Percentiles rank a stretch among this genome's conserved stretches.
phyloP scores from a whole-genome alignment of 2,888 invertebrate genomes.

The Erynnis tages region DNA sequence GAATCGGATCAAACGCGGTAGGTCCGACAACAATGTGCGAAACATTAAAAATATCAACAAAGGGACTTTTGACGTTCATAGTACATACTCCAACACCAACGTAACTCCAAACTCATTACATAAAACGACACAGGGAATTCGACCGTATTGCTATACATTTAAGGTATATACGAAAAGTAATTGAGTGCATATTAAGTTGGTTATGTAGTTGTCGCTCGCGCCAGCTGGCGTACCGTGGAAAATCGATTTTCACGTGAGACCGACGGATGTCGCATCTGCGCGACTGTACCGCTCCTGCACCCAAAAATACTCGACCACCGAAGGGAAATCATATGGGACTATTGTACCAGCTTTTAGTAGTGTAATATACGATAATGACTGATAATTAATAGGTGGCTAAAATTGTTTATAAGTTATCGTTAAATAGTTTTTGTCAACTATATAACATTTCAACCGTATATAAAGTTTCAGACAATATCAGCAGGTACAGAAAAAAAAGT shows the following conservation, averaged over 20 bases:
- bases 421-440: too few relatives aligned
- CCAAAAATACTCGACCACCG: constrained; percentile 63
- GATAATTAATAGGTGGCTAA: neutral
- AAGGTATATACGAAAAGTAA: constrained; percentile 31
- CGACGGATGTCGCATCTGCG: constrained; percentile 79
- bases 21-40: constrained; percentile 79
- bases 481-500: too few relatives aligned
- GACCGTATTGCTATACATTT: constrained; percentile 40
- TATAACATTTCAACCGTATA: too few relatives aligned
- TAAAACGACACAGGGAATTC: constrained; percentile 33
- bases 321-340: constrained; percentile 46
- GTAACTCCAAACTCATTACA: constrained; percentile 33
- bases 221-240: constrained; percentile 80
- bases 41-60: constrained; percentile 82
- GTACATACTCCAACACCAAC: constrained; percentile 61
- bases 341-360: constrained; percentile 24
- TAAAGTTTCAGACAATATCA: too few relatives aligned
- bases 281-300: constrained; percentile 62
- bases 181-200: constrained; percentile 36
- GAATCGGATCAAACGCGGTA: constrained; percentile 78
- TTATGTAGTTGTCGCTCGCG: constrained; percentile 69
- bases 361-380: neutral
- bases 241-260: constrained; percentile 80
- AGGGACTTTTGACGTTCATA: constrained; percentile 79
- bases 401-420: too few relatives aligned